phyloP scores from a whole-genome alignment of 1,140 invertebrate genomes.

The Bombus haemorrhoidalis region DNA sequence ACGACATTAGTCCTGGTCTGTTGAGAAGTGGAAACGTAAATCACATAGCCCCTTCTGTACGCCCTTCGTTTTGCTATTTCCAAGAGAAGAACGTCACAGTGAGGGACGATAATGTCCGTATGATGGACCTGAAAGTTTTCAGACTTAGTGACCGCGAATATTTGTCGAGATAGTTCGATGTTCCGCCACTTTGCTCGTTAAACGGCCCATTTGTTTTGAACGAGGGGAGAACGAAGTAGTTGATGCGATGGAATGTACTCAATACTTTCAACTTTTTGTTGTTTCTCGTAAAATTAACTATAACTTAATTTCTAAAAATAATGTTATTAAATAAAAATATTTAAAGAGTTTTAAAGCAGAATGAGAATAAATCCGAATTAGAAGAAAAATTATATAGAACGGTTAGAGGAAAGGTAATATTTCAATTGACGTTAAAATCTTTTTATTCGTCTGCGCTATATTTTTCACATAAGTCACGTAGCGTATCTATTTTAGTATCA shows the following conservation, averaged over 20 bases:
- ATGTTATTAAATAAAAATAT: not conserved
- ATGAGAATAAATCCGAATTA: not conserved
- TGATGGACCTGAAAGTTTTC: slow-evolving; percentile 31
- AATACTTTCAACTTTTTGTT: not conserved
- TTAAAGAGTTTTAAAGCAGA: not conserved
- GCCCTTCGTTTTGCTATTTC: not conserved
- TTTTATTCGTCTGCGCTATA: not conserved
- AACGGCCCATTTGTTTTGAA: not conserved
- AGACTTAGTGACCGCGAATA: slow-evolving; percentile 31
- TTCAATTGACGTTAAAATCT: not conserved
- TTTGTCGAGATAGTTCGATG: slow-evolving; percentile 14
- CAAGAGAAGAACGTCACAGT: not conserved
- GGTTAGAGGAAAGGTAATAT: no score
- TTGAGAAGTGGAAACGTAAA: slow-evolving; percentile 48
- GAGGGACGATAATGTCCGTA: slow-evolving; percentile 42
- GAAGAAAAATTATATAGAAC: not conserved
- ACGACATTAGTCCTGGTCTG: slow-evolving; percentile 28
- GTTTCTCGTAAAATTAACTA: not conserved
- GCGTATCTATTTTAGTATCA: not conserved
- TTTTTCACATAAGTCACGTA: not conserved
- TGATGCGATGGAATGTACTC: not conserved
- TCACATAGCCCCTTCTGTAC: slow-evolving; percentile 11
- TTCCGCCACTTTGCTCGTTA: not conserved
- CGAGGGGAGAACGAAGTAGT: not conserved
- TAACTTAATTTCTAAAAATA: no score